Evolutionary conservation across 2,888 invertebrate species (phyloP).

Genomic region (Cremastobaeus sp.): DNA sequence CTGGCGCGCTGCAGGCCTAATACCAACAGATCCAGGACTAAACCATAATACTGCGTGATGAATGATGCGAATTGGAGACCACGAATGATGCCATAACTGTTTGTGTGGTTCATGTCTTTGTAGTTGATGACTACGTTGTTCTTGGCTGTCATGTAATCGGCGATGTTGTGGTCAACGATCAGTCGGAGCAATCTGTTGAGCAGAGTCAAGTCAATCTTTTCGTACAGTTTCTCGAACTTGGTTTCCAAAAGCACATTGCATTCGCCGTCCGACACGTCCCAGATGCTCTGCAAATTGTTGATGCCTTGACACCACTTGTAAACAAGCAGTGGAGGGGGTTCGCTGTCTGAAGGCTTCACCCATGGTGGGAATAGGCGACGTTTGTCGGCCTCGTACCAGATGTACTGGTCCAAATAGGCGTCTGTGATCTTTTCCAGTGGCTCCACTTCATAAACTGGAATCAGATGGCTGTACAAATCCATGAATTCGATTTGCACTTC

Average conservation of each 20-base stretch:
- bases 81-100: slow-evolving; percentile 98
- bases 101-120: slow-evolving; percentile 99
- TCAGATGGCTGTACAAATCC: slow-evolving; percentile 99
- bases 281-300: slow-evolving; percentile 98
- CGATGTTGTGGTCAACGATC: slow-evolving; percentile 99
- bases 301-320: slow-evolving; percentile 99
- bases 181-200: slow-evolving; percentile 96
- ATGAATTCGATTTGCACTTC: slow-evolving; percentile 99
- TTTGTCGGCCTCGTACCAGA: slow-evolving; percentile 99
- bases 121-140: slow-evolving; percentile 99
- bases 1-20: slow-evolving; percentile 97
- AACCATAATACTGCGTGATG: slow-evolving; percentile 98
- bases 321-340: slow-evolving; percentile 93
- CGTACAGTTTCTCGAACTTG: slow-evolving; percentile 98
- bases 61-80: slow-evolving; percentile 99
- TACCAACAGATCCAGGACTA: slow-evolving; percentile 97
- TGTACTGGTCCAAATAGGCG: slow-evolving; percentile 99
- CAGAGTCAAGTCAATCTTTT: slow-evolving; percentile 99
- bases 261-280: slow-evolving; percentile 99
- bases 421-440: slow-evolving; percentile 99
- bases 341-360: slow-evolving; percentile 99
- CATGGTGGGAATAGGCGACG: slow-evolving; percentile 97
- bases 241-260: slow-evolving; percentile 99
- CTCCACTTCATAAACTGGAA: slow-evolving; percentile 99
- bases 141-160: slow-evolving; percentile 99